Evolutionary conservation across 2,113 vertebrate genomes (phyloP).

Genomic region (Xenopus borealis): DNA sequence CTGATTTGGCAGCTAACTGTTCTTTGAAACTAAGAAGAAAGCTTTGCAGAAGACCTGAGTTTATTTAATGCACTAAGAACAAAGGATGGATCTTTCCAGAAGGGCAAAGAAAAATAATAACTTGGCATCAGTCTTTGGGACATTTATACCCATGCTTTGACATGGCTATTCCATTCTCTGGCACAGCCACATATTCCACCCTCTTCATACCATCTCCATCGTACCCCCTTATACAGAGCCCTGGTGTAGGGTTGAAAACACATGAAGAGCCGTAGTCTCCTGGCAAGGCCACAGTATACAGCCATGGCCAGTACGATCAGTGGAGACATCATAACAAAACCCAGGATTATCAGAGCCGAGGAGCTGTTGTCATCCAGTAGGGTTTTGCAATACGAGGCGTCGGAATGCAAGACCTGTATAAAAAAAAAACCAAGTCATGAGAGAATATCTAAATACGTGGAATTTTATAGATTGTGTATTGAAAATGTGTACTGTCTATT

Average conservation of each 20-base stretch:
- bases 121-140: background rate
- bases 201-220: slow-evolving; percentile 61
- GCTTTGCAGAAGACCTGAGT: background rate
- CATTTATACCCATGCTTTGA: slow-evolving; percentile 80
- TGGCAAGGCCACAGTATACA: slow-evolving; percentile 75
- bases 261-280: slow-evolving; percentile 73
- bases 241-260: slow-evolving; percentile 67
- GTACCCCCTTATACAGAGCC: slow-evolving; percentile 68
- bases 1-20: background rate
- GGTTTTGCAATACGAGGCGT: slow-evolving; percentile 72
- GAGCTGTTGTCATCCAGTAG: slow-evolving; percentile 89
- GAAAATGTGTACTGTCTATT: too few species aligned
- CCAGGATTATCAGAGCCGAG: slow-evolving; percentile 88
- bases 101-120: background rate
- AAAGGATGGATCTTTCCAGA: background rate
- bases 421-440: background rate
- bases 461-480: too few species aligned
- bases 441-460: too few species aligned
- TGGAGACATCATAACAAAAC: slow-evolving; percentile 91
- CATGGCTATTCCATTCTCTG: slow-evolving; percentile 46
- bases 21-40: background rate
- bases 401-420: slow-evolving; percentile 74
- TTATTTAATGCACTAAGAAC: background rate
- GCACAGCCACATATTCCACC: slow-evolving; percentile 48
- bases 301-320: slow-evolving; percentile 86